Conservation (phyloP, 2,797 vertebrate genomes). For the Paramormyrops hopkinsi region DNA sequence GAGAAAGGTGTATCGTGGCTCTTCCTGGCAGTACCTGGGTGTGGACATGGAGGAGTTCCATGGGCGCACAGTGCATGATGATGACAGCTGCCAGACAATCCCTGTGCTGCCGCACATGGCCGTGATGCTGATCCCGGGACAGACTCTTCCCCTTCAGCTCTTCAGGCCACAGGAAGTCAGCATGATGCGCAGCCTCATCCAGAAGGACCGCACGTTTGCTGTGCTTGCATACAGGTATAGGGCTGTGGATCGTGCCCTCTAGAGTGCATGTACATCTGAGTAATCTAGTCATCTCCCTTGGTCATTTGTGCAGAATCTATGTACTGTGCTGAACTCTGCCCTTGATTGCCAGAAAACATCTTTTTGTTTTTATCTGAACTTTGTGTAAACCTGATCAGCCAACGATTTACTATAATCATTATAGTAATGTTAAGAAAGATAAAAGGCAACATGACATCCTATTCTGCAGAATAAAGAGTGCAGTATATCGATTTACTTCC, state of each 20-base stretch:
- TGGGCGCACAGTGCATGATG: slow-evolving; percentile 87
- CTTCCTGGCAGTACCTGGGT: slow-evolving; percentile 76
- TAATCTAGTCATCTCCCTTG: neutral
- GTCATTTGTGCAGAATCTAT: neutral
- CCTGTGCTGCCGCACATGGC: slow-evolving; percentile 83
- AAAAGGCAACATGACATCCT: neutral
- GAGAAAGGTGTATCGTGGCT: neutral
- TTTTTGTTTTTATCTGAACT: neutral
- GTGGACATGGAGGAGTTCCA: slow-evolving; percentile 98
- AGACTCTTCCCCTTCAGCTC: slow-evolving; percentile 91
- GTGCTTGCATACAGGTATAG: slow-evolving; percentile 67
- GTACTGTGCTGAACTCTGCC: neutral
- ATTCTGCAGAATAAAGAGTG: neutral
- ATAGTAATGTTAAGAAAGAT: neutral
- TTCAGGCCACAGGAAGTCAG: slow-evolving; percentile 94
- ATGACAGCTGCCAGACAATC: slow-evolving; percentile 88
- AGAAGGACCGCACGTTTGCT: slow-evolving; percentile 91
- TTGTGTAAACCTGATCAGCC: neutral
- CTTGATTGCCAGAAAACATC: neutral
- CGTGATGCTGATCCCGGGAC: slow-evolving; percentile 89
- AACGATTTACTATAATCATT: neutral
- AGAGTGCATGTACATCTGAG: neutral
- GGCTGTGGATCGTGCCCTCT: neutral
- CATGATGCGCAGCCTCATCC: slow-evolving; percentile 90
- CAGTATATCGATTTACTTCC: neutral